Conservation (phyloP, 2,888 invertebrate species). For the Brachypalpus laphriformis region DNA sequence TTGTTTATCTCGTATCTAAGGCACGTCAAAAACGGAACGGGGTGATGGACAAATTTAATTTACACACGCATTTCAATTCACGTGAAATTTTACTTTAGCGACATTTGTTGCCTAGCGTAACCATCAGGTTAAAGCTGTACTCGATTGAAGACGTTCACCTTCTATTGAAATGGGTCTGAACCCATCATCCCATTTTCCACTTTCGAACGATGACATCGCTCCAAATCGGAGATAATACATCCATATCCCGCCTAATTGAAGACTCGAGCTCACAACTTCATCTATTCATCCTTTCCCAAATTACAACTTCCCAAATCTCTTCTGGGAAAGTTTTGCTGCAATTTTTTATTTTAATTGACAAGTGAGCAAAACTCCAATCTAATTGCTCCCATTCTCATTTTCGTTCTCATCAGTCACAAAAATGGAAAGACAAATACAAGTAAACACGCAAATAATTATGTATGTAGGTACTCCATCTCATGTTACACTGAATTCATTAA, state of each 20-base stretch:
- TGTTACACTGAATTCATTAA: conserved; percentile 53
- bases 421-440: not conserved
- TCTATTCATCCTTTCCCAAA: not conserved
- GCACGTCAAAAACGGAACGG: too few species aligned
- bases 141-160: too few species aligned
- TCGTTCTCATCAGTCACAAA: not conserved
- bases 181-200: too few species aligned
- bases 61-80: too few species aligned
- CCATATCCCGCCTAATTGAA: not conserved
- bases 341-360: conserved; percentile 18
- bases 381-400: conserved; percentile 40
- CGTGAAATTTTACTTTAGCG: too few species aligned
- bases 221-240: not conserved
- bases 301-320: not conserved
- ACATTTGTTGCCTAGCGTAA: too few species aligned
- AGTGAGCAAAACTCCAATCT: conserved; percentile 12
- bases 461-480: not conserved
- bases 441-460: conserved; percentile 9
- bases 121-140: too few species aligned
- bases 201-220: not conserved
- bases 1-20: too few species aligned
- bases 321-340: not conserved
- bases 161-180: too few species aligned
- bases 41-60: too few species aligned
- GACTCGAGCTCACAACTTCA: not conserved